phyloP scores from a whole-genome alignment of 1,140 invertebrate genomes.

The Oreohelix idahoensis region DNA sequence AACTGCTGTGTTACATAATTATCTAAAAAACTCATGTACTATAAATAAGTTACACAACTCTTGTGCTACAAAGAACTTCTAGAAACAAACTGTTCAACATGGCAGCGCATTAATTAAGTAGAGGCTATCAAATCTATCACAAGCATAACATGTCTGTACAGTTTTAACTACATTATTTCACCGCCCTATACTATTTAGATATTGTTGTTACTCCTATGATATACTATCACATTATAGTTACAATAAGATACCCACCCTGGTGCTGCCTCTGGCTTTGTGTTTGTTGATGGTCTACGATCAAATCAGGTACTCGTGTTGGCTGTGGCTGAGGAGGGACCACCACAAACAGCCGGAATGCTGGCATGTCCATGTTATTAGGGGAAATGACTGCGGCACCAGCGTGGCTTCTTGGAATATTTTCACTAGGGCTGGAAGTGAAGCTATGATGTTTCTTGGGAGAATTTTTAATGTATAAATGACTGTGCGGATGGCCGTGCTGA shows the following conservation, averaged over 20 bases:
- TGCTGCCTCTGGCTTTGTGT: background rate
- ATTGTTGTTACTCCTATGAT: too few relatives aligned
- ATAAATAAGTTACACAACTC: too few relatives aligned
- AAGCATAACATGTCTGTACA: too few relatives aligned
- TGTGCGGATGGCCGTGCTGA: background rate
- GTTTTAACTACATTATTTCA: too few relatives aligned
- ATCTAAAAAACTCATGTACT: too few relatives aligned
- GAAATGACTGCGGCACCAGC: background rate
- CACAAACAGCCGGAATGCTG: background rate
- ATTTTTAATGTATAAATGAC: background rate
- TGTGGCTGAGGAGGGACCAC: constrained; percentile 10
- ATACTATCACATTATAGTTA: too few relatives aligned
- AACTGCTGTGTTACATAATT: too few relatives aligned
- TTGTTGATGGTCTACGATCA: constrained; percentile 24
- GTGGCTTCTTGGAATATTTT: background rate
- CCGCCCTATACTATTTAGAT: too few relatives aligned
- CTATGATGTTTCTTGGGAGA: background rate
- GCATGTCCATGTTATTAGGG: background rate
- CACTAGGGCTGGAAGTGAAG: background rate
- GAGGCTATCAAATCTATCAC: too few relatives aligned
- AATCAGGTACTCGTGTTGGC: background rate
- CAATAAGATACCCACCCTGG: background rate
- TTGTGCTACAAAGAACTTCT: too few relatives aligned
- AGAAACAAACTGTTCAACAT: too few relatives aligned
- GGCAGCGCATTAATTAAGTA: too few relatives aligned